Evolutionary conservation across 2,888 invertebrate genomes (phyloP).

Genomic region (Lordiphosa fenestrarum): DNA sequence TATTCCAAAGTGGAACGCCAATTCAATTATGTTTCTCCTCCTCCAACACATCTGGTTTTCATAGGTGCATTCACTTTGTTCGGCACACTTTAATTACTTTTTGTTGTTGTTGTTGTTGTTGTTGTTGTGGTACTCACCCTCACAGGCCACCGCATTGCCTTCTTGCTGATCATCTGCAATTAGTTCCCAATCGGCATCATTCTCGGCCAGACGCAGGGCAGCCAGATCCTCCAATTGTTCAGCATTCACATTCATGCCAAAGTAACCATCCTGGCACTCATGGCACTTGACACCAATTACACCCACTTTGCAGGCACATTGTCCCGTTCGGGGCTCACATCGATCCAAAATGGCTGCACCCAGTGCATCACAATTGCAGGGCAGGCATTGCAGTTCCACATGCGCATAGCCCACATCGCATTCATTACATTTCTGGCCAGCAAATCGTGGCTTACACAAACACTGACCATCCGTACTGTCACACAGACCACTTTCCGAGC

Average conservation of each 20-base stretch:
- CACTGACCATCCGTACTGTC: conserved; percentile 88
- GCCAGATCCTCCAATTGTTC: conserved; percentile 56
- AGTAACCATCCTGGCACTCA: conserved; percentile 86
- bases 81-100: conserved; percentile 2
- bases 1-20: conserved; percentile 18
- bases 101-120: background rate
- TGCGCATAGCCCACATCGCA: conserved; percentile 87
- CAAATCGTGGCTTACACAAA: conserved; percentile 86
- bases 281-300: conserved; percentile 90
- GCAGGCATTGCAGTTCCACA: conserved; percentile 88
- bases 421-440: conserved; percentile 86
- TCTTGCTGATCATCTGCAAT: conserved; percentile 23
- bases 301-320: conserved; percentile 89
- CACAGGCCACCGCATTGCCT: conserved; percentile 63
- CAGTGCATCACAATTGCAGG: conserved; percentile 88
- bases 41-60: conserved; percentile 47
- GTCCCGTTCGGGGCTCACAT: conserved; percentile 90
- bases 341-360: conserved; percentile 83
- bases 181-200: conserved; percentile 59
- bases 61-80: conserved; percentile 44
- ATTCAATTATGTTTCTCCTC: conserved; percentile 32
- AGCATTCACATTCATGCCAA: conserved; percentile 82
- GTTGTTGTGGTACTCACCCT: conserved; percentile 67
- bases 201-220: conserved; percentile 43
- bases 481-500: conserved; percentile 87